These are phyloP conservation scores for Xiphophorus couchianus DNA, from an alignment of 2,113 vertebrate species.

Conservation along the genomic window DNA sequence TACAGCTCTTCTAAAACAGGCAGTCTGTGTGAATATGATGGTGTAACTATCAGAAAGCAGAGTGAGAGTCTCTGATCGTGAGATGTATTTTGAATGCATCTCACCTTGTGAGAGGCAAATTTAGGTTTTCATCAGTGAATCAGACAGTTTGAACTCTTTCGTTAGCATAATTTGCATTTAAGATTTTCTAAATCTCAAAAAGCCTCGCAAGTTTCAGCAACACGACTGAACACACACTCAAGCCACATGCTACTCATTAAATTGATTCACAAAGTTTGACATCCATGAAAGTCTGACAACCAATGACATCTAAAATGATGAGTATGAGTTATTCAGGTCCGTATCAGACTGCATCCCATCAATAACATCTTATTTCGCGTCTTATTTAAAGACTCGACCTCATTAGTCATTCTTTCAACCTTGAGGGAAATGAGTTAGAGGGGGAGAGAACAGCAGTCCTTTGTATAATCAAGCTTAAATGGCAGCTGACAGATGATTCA, in stretches of 20 bases:
- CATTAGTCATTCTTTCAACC: slow-evolving; percentile 31
- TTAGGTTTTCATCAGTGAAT: too few relatives aligned
- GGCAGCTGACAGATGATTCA: slow-evolving; percentile 7
- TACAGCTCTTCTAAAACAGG: slow-evolving; percentile 1
- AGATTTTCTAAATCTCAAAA: not conserved
- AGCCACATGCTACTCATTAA: slow-evolving; percentile 19
- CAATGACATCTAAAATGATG: slow-evolving; percentile 13
- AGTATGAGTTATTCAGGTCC: slow-evolving; percentile 13
- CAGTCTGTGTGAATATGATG: slow-evolving; percentile 23
- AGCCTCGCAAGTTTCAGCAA: not conserved
- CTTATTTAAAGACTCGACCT: slow-evolving; percentile 25
- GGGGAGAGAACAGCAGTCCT: slow-evolving; percentile 7
- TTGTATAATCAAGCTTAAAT: slow-evolving; percentile 12
- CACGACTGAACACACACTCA: too few relatives aligned
- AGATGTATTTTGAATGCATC: slow-evolving; percentile 37
- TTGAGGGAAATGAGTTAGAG: slow-evolving; percentile 38
- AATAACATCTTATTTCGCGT: not conserved
- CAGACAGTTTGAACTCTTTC: not conserved
- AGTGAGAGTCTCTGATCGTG: slow-evolving; percentile 27
- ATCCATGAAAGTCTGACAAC: slow-evolving; percentile 5
- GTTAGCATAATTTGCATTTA: not conserved
- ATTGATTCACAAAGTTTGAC: slow-evolving; percentile 40
- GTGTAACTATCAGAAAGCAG: slow-evolving; percentile 15
- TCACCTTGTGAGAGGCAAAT: slow-evolving; percentile 12
- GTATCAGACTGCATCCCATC: slow-evolving; percentile 12